phyloP scores from a whole-genome alignment of 2,113 vertebrate species.

The Thryonomys swinderianus region DNA sequence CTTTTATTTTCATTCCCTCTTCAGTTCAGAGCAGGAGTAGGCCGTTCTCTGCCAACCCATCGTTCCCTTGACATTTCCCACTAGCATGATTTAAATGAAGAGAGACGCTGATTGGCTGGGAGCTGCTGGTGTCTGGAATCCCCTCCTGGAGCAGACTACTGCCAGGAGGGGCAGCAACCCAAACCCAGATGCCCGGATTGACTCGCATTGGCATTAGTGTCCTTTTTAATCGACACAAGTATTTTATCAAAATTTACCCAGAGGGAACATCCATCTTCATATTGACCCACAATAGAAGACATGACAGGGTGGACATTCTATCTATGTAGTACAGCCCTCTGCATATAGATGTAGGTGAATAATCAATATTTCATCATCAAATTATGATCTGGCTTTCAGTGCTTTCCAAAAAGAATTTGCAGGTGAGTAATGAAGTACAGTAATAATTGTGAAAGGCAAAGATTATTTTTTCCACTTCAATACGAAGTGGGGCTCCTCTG shows the following conservation, averaged over 20 bases:
- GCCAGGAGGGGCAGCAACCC: background rate
- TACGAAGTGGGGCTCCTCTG: background rate
- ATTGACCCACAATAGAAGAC: slow-evolving; percentile 55
- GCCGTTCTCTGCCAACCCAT: background rate
- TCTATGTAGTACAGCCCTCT: background rate
- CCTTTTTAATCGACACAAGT: slow-evolving; percentile 60
- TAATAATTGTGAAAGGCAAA: background rate
- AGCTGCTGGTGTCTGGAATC: background rate
- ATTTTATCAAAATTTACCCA: slow-evolving; percentile 72
- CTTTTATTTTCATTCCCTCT: slow-evolving; percentile 48
- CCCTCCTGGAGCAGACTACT: background rate
- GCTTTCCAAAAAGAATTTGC: slow-evolving; percentile 8
- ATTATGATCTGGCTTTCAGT: slow-evolving; percentile 49
- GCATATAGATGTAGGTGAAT: background rate
- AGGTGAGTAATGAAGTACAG: background rate
- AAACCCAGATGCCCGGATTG: background rate
- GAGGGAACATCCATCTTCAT: background rate
- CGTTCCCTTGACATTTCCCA: background rate
- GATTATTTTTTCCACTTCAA: background rate
- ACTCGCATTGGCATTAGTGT: slow-evolving; percentile 53
- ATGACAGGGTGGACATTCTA: background rate
- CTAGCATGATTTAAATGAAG: background rate
- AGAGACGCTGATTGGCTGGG: background rate
- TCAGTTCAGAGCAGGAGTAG: background rate
- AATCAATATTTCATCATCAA: slow-evolving; percentile 69